Base-by-base conservation (phyloP, 2,888 invertebrate genomes). In the Eulithis prunata region DNA sequence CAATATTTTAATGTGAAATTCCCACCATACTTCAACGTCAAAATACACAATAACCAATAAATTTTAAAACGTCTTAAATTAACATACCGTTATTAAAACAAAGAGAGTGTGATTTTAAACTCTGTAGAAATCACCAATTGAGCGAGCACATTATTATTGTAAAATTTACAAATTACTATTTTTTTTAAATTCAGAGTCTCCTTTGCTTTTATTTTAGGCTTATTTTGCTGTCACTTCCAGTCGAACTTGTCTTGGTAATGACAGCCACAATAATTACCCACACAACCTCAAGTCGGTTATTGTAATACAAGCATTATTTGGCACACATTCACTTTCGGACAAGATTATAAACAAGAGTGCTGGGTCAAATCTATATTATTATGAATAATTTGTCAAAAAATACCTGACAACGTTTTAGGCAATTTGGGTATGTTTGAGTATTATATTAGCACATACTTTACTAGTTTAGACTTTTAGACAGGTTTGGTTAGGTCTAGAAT, bases 311-410 rank as follows among this genome's bases (percentile, higher is more conserved):
- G 52, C 45, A 45, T 32, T 60, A 59, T 66, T 66, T 51, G 62
- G 47, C 64, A 57, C 69, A 73, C 71, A 66, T 71, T 71, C 68
- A 70, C 73, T 73, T 70, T 71, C 66, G 28, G 56, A 60, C 55
- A 62, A 32, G 36, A 52, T 58, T 53, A 21, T 13, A 41, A 32
- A 28, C 38, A 13, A 57, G 46, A 14, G 7, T 21, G 53, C 47
- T 57, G 21, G 54, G 57, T 58, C 58, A 49, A 49, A 64, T 36
- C 59, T 43, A 21, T 7, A n/a, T n/a, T n/a, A n/a, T n/a, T n/a
- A 62, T 13, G 13, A 11, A 47, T 14, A 47, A 47, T 14, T 45
- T 45, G 45, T 45, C 45, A 47, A 47, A 47, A 4, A 45, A 5
- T n/a, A 5, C 6, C 4, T 32, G 32, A 21, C 21, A 21, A 21